Base-by-base conservation (phyloP, 2,888 invertebrate genomes). In the Andricus quercusramuli region DNA sequence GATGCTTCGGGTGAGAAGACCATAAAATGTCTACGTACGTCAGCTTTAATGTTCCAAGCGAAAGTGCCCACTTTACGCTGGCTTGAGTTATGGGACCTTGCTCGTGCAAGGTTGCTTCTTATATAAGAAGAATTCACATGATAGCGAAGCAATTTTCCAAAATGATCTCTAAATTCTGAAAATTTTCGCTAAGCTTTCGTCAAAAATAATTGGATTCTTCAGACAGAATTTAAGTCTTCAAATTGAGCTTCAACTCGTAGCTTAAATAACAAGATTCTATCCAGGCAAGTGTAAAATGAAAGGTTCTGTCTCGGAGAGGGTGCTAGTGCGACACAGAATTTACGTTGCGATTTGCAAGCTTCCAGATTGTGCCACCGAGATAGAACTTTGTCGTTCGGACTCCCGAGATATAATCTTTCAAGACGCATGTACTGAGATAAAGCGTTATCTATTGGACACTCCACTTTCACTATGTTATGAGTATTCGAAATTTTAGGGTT, bases 41-140 rank as follows among this genome's bases (percentile, higher is more conserved):
- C 83, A 80, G 83, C 85, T 85, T 85, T 85, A 85, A 85, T 84
- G 79, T 81, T 84, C 83, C 79, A 81, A 80, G 56, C 74, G 74
- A 82, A 84, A 85, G 83, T 77, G 81, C 70, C 66, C 77, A 80
- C 74, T 74, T 78, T 70, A 59, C 56, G 51, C 59, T 77, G 67
- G 65, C 15, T 51, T 70, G 25, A 62, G 17, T 29, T 25, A 25
- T 25, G 25, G 25, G 25, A 62, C 62, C 22, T 62, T 25, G 25
- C 62, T 62, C 13, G 15, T 29, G 62, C 62, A 62, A 22, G 3
- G 13, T 22, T 13, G 11, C 11, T 56, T 37, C 37, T 37, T 37
- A 22, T 62, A 62, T 62, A 15, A 13, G 13, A 22, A 25, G 25
- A 62, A 62, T 25, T 62, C 25, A 62, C 17, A 62, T 25, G 25